These are phyloP conservation scores for Chlorops oryzae DNA, from an alignment of 1,140 invertebrate genomes.

Conservation along the genomic window DNA sequence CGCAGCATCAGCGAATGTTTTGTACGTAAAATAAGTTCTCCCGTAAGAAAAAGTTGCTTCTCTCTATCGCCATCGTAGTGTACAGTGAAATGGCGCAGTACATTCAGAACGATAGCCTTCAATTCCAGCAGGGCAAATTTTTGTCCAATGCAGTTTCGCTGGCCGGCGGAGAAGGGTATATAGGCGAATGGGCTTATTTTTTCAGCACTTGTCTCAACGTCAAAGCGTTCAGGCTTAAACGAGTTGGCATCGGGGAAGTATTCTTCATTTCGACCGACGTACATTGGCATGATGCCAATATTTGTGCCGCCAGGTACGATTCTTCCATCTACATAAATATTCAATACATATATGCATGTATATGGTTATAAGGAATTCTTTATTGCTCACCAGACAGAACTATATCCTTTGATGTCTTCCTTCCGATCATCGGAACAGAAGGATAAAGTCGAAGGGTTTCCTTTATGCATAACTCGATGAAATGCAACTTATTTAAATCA, in stretches of 20 bases:
- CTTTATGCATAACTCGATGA: constrained; percentile 65
- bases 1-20: too few species aligned
- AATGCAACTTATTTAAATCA: constrained; percentile 58
- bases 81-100: constrained; percentile 42
- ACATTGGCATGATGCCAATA: constrained; percentile 26
- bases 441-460: constrained; percentile 63
- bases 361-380: not conserved
- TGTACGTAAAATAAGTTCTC: too few species aligned
- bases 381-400: constrained; percentile 48
- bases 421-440: constrained; percentile 51
- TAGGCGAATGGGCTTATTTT: constrained; percentile 50
- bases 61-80: too few species aligned
- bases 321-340: constrained; percentile 10
- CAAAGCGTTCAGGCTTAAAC: constrained; percentile 62
- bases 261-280: constrained; percentile 48
- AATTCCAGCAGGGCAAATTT: constrained; percentile 72
- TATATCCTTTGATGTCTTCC: constrained; percentile 63
- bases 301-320: constrained; percentile 38
- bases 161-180: constrained; percentile 63
- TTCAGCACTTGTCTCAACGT: constrained; percentile 43
- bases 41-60: too few species aligned
- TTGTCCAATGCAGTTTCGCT: constrained; percentile 62
- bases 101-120: constrained; percentile 52
- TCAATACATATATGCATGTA: too few species aligned
- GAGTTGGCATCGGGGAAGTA: constrained; percentile 55